Evolutionary conservation across 2,797 vertebrate genomes (phyloP).

Genomic region (Mareca penelope): DNA sequence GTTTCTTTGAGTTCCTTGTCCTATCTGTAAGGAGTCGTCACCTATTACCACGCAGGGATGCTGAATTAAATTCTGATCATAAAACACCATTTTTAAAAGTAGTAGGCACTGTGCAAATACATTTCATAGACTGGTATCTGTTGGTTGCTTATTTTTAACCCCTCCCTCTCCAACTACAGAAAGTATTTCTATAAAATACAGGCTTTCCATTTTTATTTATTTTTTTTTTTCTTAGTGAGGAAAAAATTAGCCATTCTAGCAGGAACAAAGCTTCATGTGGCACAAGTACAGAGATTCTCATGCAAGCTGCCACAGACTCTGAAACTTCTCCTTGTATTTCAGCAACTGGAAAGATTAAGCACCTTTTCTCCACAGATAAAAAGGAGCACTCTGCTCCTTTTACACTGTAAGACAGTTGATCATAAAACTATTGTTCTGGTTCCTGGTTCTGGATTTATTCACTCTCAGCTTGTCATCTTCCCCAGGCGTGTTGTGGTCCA

Average conservation of each 20-base stretch:
- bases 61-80: neutral
- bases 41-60: neutral
- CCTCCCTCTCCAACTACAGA: neutral
- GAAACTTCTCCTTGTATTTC: constrained; percentile 35
- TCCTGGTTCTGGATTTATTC: constrained; percentile 54
- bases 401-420: constrained; percentile 31
- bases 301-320: neutral
- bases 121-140: neutral
- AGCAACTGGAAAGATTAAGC: constrained; percentile 40
- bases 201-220: neutral
- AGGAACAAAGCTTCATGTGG: neutral
- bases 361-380: constrained; percentile 36
- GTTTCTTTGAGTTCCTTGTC: neutral
- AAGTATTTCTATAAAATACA: neutral
- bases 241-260: neutral
- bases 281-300: neutral
- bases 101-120: neutral
- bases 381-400: neutral
- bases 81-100: neutral
- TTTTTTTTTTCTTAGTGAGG: neutral
- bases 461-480: constrained; percentile 43
- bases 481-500: neutral
- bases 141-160: neutral
- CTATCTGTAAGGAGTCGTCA: neutral
- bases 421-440: constrained; percentile 54